These are phyloP conservation scores for Ochotona princeps DNA, from an alignment of 2,113 vertebrate genomes.

Conservation along the genomic window DNA sequence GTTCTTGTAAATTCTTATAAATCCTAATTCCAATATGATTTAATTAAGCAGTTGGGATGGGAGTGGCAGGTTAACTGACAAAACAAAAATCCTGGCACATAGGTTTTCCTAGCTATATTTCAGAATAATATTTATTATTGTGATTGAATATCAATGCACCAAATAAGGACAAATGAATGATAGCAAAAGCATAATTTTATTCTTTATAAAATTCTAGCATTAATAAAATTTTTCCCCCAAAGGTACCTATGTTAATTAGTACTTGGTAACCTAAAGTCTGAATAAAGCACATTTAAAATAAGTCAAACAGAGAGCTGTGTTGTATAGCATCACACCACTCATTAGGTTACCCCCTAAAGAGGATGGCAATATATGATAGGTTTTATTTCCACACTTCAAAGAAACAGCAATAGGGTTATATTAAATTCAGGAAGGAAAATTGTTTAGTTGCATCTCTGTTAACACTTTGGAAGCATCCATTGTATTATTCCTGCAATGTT, in stretches of 20 bases:
- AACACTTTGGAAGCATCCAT: constrained; percentile 87
- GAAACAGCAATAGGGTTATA: constrained; percentile 67
- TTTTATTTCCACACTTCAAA: constrained; percentile 53
- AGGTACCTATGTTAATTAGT: constrained; percentile 6
- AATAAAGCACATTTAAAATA: not conserved
- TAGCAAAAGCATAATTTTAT: constrained; percentile 20
- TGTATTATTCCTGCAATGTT: constrained; percentile 86
- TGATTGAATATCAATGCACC: constrained; percentile 18
- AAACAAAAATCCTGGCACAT: constrained; percentile 33
- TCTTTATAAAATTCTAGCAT: constrained; percentile 54
- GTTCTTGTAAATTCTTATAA: constrained; percentile 62
- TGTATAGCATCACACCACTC: not conserved
- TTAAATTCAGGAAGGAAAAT: constrained; percentile 77
- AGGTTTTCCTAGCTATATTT: constrained; percentile 51
- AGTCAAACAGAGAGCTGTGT: not conserved
- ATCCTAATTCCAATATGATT: constrained; percentile 57
- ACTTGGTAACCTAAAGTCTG: constrained; percentile 43
- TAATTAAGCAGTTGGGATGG: not conserved
- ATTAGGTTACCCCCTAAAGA: constrained; percentile 59
- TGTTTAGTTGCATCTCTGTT: constrained; percentile 85
- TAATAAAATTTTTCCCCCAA: not conserved
- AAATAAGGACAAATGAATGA: constrained; percentile 45
- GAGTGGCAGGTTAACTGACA: not conserved
- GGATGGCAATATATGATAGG: not conserved
- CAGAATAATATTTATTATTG: not conserved